Evolutionary conservation across 2,797 vertebrate genomes (phyloP).

Genomic region (Oreortyx pictus): DNA sequence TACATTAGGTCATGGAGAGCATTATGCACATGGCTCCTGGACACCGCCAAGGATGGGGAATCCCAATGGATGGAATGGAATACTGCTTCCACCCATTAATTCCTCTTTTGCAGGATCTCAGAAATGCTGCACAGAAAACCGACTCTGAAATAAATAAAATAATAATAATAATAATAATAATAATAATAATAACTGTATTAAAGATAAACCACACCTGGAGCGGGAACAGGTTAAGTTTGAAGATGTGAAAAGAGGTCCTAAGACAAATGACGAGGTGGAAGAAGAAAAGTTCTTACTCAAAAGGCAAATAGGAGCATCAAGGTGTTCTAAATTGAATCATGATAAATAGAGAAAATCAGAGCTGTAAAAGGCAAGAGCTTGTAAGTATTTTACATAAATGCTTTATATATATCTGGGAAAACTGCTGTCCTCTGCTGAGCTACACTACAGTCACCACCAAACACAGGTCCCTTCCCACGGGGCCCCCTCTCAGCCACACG

Average conservation of each 20-base stretch:
- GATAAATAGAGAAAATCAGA: neutral
- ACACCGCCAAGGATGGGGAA: neutral
- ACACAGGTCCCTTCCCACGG: no score
- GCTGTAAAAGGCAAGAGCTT: neutral
- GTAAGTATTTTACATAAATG: neutral
- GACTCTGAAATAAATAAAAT: slow-evolving; percentile 60
- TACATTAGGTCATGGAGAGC: no score
- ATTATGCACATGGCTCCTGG: neutral
- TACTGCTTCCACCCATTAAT: neutral
- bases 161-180: neutral
- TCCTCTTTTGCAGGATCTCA: slow-evolving; percentile 58
- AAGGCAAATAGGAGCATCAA: neutral
- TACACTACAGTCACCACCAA: no score
- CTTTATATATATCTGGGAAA: no score
- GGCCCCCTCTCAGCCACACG: no score
- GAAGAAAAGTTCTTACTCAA: neutral
- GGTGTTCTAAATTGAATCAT: neutral
- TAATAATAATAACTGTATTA: slow-evolving; percentile 57
- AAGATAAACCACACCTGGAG: slow-evolving; percentile 48
- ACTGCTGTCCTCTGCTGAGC: no score
- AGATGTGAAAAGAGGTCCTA: slow-evolving; percentile 56
- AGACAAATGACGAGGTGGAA: slow-evolving; percentile 41
- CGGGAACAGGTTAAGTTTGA: slow-evolving; percentile 44
- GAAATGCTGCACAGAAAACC: slow-evolving; percentile 65
- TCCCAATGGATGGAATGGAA: no score